Evolutionary conservation across 2,113 vertebrate species (phyloP).

Genomic region (Taxidea taxus): DNA sequence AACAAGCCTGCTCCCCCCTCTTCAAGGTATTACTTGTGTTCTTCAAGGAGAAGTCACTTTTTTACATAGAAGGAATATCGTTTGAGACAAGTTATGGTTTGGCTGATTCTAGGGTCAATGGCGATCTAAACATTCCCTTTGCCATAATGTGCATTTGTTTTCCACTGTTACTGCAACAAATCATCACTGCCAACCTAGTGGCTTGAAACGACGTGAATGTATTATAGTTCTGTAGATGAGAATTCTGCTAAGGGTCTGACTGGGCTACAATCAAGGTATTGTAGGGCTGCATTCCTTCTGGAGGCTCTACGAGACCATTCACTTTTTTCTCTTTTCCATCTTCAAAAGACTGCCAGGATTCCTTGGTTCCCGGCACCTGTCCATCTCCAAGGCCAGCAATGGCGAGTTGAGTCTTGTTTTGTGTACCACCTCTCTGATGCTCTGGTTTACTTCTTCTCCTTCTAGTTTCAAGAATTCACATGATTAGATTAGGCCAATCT

Average conservation of each 20-base stretch:
- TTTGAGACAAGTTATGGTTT: slow-evolving; percentile 21
- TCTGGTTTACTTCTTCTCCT: not conserved
- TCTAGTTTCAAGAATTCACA: not conserved
- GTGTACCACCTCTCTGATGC: not conserved
- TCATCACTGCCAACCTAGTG: not conserved
- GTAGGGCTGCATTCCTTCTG: not conserved
- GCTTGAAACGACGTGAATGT: not conserved
- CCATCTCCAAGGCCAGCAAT: not conserved
- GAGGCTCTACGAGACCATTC: not conserved
- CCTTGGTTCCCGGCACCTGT: not conserved
- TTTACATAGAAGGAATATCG: not conserved
- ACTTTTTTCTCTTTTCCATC: not conserved
- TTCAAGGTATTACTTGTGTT: not conserved
- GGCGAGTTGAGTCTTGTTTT: not conserved
- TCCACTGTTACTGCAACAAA: not conserved
- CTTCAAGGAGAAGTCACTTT: not conserved
- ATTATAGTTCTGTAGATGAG: not conserved
- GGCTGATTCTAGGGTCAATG: not conserved
- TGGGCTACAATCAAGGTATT: not conserved
- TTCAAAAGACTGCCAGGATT: not conserved
- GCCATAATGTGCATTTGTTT: not conserved
- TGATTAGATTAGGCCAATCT: not conserved
- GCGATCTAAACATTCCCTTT: not conserved
- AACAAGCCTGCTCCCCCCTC: not conserved
- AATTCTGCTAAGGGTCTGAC: not conserved